A percentile compares a stretch with the other conserved stretches of the same genome.
Evolutionary conservation across 2,113 vertebrate genomes (phyloP).

Genomic region (Electrona antarctica): DNA sequence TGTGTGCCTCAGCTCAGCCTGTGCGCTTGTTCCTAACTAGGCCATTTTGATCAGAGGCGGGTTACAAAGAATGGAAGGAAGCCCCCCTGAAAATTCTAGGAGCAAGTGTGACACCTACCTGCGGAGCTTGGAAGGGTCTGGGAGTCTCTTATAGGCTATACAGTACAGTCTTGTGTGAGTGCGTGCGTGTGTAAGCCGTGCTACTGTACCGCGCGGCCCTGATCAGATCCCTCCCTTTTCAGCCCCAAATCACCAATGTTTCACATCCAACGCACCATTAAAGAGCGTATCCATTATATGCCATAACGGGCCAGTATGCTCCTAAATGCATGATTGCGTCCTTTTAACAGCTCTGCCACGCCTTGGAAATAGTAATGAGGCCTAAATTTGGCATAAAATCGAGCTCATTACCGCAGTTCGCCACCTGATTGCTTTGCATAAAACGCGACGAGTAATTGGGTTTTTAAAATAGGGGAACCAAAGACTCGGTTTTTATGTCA

Average conservation of each 20-base stretch:
- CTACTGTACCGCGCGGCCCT: too few relatives aligned
- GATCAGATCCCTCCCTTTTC: background rate
- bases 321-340: conserved; percentile 72
- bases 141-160: conserved; percentile 24
- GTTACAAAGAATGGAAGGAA: conserved; percentile 57
- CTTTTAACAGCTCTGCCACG: conserved; percentile 81
- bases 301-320: conserved; percentile 76
- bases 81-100: conserved; percentile 81
- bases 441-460: conserved; percentile 95
- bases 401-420: conserved; percentile 98
- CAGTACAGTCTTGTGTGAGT: too few relatives aligned
- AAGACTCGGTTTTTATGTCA: conserved; percentile 74
- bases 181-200: background rate
- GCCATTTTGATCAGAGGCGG: conserved; percentile 70
- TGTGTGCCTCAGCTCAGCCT: conserved; percentile 54
- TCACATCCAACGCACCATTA: conserved; percentile 73
- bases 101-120: conserved; percentile 99
- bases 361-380: conserved; percentile 89
- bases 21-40: conserved; percentile 27
- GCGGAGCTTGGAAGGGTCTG: conserved; percentile 87
- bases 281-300: conserved; percentile 70
- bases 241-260: conserved; percentile 56
- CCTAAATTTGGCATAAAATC: conserved; percentile 99
- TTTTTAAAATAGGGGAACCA: conserved; percentile 83
- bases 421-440: conserved; percentile 95